These are phyloP conservation scores for Hyaena hyaena DNA, from an alignment of 2,113 vertebrate species.

Conservation along the genomic window DNA sequence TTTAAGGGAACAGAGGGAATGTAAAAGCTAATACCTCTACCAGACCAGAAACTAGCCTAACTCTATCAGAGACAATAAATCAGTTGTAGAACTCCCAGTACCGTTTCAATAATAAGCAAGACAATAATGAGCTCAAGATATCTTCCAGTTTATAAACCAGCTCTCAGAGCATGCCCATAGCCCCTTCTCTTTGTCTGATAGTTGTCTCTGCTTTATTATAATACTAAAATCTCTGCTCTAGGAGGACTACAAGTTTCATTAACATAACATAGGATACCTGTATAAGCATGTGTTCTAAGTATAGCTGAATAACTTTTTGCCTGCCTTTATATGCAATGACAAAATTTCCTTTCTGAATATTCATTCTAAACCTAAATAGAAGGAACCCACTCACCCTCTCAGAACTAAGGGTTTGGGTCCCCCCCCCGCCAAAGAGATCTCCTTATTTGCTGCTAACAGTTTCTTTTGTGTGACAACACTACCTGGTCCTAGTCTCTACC, in stretches of 20 bases:
- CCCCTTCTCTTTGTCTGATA: not conserved
- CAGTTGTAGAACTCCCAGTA: not conserved
- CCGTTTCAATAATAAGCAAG: not conserved
- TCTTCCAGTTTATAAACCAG: not conserved
- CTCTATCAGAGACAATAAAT: not conserved
- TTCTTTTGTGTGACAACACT: not conserved
- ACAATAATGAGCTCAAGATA: not conserved
- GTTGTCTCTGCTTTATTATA: not conserved
- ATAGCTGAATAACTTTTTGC: not conserved
- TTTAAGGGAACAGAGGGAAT: not conserved
- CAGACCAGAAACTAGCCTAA: not conserved
- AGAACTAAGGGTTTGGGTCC: not conserved
- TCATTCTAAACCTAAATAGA: not conserved
- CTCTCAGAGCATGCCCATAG: not conserved
- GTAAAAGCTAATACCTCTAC: not conserved
- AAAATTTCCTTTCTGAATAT: not conserved
- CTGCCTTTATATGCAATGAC: not conserved
- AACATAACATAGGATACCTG: not conserved
- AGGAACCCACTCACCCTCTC: not conserved
- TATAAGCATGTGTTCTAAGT: not conserved
- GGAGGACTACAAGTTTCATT: not conserved
- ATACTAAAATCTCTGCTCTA: not conserved
- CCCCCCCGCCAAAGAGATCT: not conserved
- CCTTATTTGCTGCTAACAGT: not conserved
- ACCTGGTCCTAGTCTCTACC: not conserved